A percentile compares a stretch with the other conserved stretches of the same genome.
phyloP scores from a whole-genome alignment of 1,140 invertebrate species.

The Caenorhabditis brenneri region DNA sequence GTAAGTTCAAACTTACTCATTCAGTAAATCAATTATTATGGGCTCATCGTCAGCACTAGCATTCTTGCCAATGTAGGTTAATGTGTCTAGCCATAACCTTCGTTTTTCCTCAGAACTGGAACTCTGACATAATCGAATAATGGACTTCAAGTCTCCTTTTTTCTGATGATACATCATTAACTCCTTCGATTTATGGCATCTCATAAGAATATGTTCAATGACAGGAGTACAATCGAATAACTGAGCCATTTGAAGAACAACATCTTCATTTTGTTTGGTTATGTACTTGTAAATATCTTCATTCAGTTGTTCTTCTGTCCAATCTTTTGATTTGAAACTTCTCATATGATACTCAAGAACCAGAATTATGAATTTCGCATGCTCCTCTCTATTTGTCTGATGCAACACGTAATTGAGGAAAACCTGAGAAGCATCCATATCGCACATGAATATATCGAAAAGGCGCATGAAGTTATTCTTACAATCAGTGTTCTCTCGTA shows the following conservation, averaged over 20 bases:
- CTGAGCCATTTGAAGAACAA: constrained; percentile 1
- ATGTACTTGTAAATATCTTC: neutral
- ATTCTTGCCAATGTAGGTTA: constrained; percentile 13
- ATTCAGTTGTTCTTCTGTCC: neutral
- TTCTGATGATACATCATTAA: constrained; percentile 26
- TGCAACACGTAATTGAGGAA: neutral
- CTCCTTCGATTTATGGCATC: constrained; percentile 4
- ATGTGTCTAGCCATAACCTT: neutral
- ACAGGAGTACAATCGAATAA: constrained; percentile 10
- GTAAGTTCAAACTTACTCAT: constrained; percentile 54
- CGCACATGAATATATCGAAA: constrained; percentile 12
- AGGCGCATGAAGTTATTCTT: constrained; percentile 3
- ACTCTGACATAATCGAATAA: neutral
- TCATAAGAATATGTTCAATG: constrained; percentile 16
- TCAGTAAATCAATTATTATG: constrained; percentile 46
- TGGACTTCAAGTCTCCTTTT: neutral
- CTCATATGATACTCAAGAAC: constrained; percentile 10
- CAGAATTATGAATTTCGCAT: neutral
- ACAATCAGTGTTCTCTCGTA: neutral
- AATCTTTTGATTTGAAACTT: neutral
- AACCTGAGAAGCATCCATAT: neutral
- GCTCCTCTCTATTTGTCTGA: neutral
- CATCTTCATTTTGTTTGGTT: neutral
- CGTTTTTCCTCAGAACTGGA: no score
- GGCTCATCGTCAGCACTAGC: neutral